Conservation (phyloP, 2,113 vertebrate genomes). For the Galemys pyrenaicus region DNA sequence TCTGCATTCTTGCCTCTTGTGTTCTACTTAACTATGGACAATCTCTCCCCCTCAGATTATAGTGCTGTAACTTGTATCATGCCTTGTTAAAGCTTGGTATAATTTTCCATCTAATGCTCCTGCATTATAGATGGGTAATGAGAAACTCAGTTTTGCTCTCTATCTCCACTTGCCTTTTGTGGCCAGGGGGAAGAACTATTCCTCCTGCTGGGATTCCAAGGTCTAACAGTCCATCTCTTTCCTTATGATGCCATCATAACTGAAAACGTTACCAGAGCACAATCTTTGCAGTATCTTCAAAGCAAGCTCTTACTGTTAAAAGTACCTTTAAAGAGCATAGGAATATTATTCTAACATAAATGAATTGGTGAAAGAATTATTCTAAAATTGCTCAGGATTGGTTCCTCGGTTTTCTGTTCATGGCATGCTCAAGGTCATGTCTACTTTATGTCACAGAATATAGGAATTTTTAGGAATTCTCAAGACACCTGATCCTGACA, state of each 20-base stretch:
- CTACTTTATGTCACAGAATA: not conserved
- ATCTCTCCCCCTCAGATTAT: not conserved
- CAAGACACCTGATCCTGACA: not conserved
- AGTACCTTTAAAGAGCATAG: not conserved
- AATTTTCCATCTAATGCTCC: not conserved
- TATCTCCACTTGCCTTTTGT: not conserved
- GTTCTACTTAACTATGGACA: not conserved
- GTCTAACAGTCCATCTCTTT: not conserved
- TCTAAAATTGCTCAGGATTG: not conserved
- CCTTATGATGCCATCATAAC: not conserved
- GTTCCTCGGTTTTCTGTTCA: not conserved
- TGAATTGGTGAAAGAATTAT: not conserved
- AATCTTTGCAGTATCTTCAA: conserved; percentile 12
- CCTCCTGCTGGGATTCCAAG: not conserved
- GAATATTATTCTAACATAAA: not conserved
- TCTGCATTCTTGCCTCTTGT: not conserved
- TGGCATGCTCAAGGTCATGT: not conserved
- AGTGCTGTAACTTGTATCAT: not conserved
- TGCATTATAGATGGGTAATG: not conserved
- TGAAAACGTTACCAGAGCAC: not conserved
- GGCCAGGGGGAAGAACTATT: not conserved
- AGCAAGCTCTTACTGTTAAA: not conserved
- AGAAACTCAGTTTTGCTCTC: not conserved
- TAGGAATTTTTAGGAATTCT: conserved; percentile 10
- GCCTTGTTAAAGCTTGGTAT: not conserved